Evolutionary conservation across 2,888 invertebrate genomes (phyloP).

Genomic region (Ametastegia equiseti): DNA sequence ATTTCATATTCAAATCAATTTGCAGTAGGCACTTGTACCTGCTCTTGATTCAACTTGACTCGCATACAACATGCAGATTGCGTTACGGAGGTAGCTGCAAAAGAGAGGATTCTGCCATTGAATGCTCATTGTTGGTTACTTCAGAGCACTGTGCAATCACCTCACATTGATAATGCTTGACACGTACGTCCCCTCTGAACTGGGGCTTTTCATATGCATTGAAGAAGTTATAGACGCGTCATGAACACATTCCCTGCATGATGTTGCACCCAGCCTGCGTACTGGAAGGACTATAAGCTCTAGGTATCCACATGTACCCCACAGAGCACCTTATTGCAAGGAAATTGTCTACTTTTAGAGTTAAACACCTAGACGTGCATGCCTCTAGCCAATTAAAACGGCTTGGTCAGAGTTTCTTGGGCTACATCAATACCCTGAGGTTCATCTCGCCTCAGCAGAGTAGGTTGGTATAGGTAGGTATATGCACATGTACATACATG

Average conservation of each 20-base stretch:
- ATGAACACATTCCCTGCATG: not conserved
- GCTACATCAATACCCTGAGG: slow-evolving; percentile 15
- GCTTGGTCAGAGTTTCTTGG: slow-evolving; percentile 18
- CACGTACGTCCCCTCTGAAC: not conserved
- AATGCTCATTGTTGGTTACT: too few relatives aligned
- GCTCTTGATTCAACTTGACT: too few relatives aligned
- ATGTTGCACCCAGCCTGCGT: not conserved
- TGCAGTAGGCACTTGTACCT: too few relatives aligned
- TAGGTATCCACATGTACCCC: too few relatives aligned
- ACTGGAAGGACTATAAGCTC: not conserved
- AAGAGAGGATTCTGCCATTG: too few relatives aligned
- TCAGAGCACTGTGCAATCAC: not conserved
- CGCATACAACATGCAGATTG: not conserved
- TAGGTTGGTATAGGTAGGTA: not conserved
- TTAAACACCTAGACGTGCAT: not conserved
- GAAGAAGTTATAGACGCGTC: too few relatives aligned
- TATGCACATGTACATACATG: not conserved
- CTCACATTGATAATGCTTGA: not conserved
- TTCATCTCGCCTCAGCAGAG: not conserved
- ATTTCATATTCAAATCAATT: too few relatives aligned
- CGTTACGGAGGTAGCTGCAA: not conserved
- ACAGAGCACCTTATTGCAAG: too few relatives aligned
- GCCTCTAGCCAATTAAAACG: not conserved
- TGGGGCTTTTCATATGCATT: not conserved
- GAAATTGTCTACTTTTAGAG: not conserved